Conservation (phyloP, 1,140 invertebrate genomes). For the Sinonovacula constricta region DNA sequence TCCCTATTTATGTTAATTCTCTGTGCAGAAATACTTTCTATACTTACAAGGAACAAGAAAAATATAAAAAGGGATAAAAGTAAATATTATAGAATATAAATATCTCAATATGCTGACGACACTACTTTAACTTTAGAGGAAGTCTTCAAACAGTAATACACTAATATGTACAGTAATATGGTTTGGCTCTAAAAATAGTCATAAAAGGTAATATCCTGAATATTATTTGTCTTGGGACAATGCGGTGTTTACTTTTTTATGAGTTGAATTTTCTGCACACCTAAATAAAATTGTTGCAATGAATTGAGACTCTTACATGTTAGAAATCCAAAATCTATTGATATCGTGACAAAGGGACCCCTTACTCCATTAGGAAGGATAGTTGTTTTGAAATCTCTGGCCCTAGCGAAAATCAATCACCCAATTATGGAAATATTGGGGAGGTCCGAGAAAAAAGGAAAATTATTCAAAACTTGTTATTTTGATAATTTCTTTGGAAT, state of each 20-base stretch:
- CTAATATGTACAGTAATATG: no score
- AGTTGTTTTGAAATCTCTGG: constrained; percentile 5
- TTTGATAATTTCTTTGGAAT: constrained; percentile 13
- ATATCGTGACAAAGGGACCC: neutral
- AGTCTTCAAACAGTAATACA: constrained; percentile 8
- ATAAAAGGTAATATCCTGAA: neutral
- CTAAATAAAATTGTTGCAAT: neutral
- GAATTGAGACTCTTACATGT: neutral
- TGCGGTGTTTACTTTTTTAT: neutral
- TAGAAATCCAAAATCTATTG: constrained; percentile 3
- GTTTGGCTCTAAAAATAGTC: no score
- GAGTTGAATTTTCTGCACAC: neutral
- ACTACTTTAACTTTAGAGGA: constrained; percentile 27
- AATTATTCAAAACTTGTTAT: constrained; percentile 8
- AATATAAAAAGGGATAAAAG: constrained; percentile 38
- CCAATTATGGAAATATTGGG: neutral
- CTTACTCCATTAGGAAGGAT: neutral
- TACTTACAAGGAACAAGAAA: constrained; percentile 6
- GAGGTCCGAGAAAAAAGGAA: neutral
- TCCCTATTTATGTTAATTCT: no score
- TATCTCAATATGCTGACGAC: constrained; percentile 46
- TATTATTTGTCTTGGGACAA: neutral
- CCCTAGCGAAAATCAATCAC: constrained; percentile 1
- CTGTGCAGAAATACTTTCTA: constrained; percentile 32
- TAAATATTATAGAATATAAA: constrained; percentile 8